Evolutionary conservation across 2,113 vertebrate species (phyloP).

Genomic region (Toxotes jaculatrix): DNA sequence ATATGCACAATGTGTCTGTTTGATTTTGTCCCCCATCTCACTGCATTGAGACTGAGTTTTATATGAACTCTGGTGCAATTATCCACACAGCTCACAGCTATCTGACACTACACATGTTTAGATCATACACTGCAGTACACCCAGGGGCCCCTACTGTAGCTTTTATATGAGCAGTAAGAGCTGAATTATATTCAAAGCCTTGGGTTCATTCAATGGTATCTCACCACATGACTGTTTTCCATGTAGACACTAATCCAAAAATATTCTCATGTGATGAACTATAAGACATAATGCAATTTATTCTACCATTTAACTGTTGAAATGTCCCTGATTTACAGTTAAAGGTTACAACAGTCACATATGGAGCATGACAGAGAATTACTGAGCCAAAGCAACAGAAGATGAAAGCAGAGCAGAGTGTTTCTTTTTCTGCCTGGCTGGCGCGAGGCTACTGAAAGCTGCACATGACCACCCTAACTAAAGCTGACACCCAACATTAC

Average conservation of each 20-base stretch:
- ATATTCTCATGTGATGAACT: neutral
- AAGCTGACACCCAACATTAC: constrained; percentile 34
- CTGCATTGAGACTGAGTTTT: neutral
- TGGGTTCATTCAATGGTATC: constrained; percentile 19
- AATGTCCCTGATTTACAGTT: constrained; percentile 26
- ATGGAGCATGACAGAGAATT: constrained; percentile 23
- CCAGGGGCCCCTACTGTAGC: neutral
- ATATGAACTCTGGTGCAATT: constrained; percentile 26
- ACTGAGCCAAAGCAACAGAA: constrained; percentile 28
- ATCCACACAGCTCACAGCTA: constrained; percentile 26
- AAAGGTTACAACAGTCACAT: constrained; percentile 6
- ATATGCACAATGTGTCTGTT: constrained; percentile 17
- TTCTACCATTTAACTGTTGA: neutral
- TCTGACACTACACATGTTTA: constrained; percentile 28
- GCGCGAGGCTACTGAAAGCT: constrained; percentile 21
- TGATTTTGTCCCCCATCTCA: constrained; percentile 18
- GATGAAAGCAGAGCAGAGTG: constrained; percentile 31
- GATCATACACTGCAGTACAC: constrained; percentile 12
- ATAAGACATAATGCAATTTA: neutral
- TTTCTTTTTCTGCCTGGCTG: constrained; percentile 39
- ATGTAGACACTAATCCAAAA: neutral
- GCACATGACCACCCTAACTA: constrained; percentile 38
- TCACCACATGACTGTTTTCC: constrained; percentile 28
- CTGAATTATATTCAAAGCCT: constrained; percentile 5
- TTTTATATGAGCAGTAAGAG: constrained; percentile 22